Evolutionary conservation across 2,888 invertebrate species (phyloP), one percentile per base, ranked within the genome.

Genomic region (Megalurothrips usitatus): DNA sequence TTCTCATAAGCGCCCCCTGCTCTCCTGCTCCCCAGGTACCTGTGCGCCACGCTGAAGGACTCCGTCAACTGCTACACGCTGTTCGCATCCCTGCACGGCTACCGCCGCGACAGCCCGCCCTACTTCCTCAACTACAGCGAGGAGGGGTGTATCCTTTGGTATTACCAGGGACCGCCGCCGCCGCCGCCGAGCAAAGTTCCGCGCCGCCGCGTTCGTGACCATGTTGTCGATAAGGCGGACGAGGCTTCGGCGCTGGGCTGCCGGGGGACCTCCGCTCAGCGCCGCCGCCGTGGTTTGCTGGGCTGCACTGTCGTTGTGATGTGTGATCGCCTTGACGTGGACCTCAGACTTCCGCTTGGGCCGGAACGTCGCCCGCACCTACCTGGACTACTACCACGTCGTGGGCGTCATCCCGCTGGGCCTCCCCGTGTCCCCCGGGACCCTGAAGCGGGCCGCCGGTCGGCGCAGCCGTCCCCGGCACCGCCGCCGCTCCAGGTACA

Each of bases 41-140:
- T 96, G 81, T 94, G 95, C 84, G 91, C 92, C 58, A 87, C 91
- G 79, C 87, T 96, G 83, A 94, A 93, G 84, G 93, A 94, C 84
- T 91, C 91, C 81, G 93, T 94, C 23, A 95, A 97, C 87, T 94
- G 95, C 81, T 98, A 98, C 88, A 94, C 96, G 0, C 88, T 97
- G 84, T 93, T 97, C 86, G 95, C 96, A 0, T 98, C 98, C 14
- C 92, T 97, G 89, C 95, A 94, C 84, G 97, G 97, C n/a, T 94
- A 96, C 85, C 91, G 91, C 85, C 88, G 93, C 23, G 91, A 92
- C 80, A 91, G 92, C 79, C 90, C 91, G 6, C 90, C 94, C 81
- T 92, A 92, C 0, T 89, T 93, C 82, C 90, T 95, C 81, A 94
- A 96, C 52, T 98, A 98, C 86, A 97, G 95, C 68, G 97, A 98